Evolutionary conservation across 2,113 vertebrate species (phyloP), one percentile per base, ranked within the genome.

Genomic region (Python bivittatus): DNA sequence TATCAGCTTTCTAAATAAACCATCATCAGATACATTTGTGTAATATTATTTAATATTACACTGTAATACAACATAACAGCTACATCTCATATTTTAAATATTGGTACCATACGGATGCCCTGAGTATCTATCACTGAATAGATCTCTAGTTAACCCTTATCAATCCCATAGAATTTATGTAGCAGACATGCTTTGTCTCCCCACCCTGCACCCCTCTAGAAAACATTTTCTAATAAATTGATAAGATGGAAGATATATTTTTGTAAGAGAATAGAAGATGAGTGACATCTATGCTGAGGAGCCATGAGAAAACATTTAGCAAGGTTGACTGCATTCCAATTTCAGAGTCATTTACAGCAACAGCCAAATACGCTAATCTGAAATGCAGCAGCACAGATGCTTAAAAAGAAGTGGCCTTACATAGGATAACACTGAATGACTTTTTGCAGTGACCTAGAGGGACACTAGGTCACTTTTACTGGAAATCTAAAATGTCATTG

Each of bases 241-340:
- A 95, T 92, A 93, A 93, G 94, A 93, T 90, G 7, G 61, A 33
- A 94, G 68, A 90, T 58, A 84, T 87, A 95, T 93, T 86, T 22
- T 60, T 94, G 60, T 91, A 54, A 94, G 68, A 92, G 91, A 95
- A 93, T 61, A 57, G 90, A 90, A 84, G 91, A 95, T 91, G 68
- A 92, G 68, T 91, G 86, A 88, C 88, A 4, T 42, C 86, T 91
- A 84, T 53, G 2, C 20, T 89, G 52, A 88, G 1, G n/a, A 56
- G 89, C 87, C 72, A 90, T 91, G 91, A 84, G 86, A 64, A 91
- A 96, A 93, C n/a, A 94, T 5, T 91, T 91, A 92, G 29, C 5
- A 23, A 1, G 5, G 95, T 94, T 95, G 90, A 90, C 84, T 56
- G 89, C 12, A 86, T 92, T 94, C 94, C 79, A 94, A 23, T 94